A percentile compares a stretch with the other conserved stretches of the same genome.
Evolutionary conservation across 2,888 invertebrate species (phyloP).

Genomic region (Trachelus iudaicus): DNA sequence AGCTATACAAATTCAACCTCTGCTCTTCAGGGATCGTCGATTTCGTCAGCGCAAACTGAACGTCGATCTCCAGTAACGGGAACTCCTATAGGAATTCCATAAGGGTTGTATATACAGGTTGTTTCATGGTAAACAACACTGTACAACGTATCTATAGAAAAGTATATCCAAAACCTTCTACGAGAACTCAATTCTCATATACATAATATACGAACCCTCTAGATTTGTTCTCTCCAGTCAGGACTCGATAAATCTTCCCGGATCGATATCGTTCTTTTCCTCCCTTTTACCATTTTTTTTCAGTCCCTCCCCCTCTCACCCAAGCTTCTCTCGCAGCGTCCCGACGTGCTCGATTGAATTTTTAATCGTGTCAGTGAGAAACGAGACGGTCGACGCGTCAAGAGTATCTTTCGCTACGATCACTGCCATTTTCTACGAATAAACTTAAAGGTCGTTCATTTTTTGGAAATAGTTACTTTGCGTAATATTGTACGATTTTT

Average conservation of each 20-base stretch:
- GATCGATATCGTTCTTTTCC: not conserved
- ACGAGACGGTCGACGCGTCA: not conserved
- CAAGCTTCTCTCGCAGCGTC: not conserved
- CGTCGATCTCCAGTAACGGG: not conserved
- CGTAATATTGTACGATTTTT: not conserved
- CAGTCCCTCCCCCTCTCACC: not conserved
- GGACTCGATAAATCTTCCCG: not conserved
- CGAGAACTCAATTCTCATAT: not conserved
- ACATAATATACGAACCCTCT: not conserved
- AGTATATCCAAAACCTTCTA: not conserved
- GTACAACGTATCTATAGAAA: not conserved
- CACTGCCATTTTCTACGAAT: not conserved
- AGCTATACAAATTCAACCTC: not conserved
- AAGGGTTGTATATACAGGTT: not conserved
- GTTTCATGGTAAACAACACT: not conserved
- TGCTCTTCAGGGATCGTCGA: not conserved
- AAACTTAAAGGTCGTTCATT: not conserved
- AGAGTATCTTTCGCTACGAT: not conserved
- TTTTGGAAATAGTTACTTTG: not conserved
- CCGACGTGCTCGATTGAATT: not conserved
- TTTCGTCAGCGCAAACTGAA: not conserved
- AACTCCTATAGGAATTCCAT: not conserved
- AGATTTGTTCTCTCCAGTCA: not conserved
- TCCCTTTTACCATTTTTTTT: not conserved
- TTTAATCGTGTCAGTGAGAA: conserved; percentile 2